phyloP scores from a whole-genome alignment of 2,797 vertebrate genomes.

The Loriculus beryllinus region DNA sequence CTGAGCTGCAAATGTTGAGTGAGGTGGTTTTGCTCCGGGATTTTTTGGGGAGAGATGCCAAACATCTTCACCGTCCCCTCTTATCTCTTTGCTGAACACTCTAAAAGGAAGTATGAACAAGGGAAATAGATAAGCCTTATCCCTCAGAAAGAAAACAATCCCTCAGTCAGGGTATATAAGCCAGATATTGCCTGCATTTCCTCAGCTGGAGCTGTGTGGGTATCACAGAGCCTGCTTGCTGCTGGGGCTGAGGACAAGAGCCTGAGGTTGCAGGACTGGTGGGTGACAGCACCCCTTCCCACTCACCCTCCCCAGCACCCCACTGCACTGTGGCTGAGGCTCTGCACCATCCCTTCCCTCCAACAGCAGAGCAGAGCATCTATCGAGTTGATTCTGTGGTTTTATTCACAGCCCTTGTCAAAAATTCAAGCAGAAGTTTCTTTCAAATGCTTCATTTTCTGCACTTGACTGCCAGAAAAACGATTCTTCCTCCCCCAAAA shows the following conservation, averaged over 20 bases:
- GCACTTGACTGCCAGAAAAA: slow-evolving; percentile 53
- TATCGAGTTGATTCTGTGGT: not conserved
- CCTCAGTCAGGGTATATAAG: not conserved
- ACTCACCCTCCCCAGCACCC: not conserved
- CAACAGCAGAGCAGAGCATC: slow-evolving; percentile 9
- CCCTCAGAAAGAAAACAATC: not conserved
- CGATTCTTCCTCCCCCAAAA: slow-evolving; percentile 21
- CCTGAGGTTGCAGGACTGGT: accelerated
- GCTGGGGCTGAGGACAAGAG: not conserved
- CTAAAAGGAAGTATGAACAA: not conserved
- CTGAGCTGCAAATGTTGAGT: not conserved
- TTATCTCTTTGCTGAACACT: not conserved
- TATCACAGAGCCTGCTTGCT: not conserved
- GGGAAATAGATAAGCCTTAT: not conserved
- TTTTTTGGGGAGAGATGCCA: not conserved
- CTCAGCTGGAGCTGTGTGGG: not conserved
- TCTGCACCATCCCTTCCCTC: not conserved
- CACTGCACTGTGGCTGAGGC: accelerated
- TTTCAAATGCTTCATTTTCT: slow-evolving; percentile 55
- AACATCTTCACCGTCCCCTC: not conserved
- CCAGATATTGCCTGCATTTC: not conserved
- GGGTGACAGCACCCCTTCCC: not conserved
- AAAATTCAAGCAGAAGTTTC: slow-evolving; percentile 68
- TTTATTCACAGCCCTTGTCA: slow-evolving; percentile 67
- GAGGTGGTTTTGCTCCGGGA: not conserved